Conservation (phyloP, 2,797 vertebrate species). For the Chelon labrosus region DNA sequence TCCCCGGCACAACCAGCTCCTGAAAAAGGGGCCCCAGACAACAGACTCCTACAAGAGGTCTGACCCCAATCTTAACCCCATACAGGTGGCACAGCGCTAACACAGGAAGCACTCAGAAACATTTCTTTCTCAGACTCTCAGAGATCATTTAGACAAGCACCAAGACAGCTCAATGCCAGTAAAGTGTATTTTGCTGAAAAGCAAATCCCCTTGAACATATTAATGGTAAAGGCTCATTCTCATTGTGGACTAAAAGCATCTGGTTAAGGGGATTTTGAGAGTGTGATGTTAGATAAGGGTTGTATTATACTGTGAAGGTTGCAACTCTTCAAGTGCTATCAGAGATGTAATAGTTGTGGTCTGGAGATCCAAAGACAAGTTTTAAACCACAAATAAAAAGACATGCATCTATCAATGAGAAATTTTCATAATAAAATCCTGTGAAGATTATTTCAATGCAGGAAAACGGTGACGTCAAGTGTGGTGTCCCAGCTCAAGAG, state of each 20-base stretch:
- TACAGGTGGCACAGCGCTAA: slow-evolving; percentile 71
- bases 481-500: slow-evolving; percentile 1
- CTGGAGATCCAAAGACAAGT: slow-evolving; percentile 24
- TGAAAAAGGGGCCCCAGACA: slow-evolving; percentile 54
- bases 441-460: background rate
- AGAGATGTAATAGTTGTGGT: slow-evolving; percentile 19
- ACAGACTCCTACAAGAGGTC: slow-evolving; percentile 56
- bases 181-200: slow-evolving; percentile 56
- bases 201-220: slow-evolving; percentile 60
- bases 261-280: slow-evolving; percentile 44
- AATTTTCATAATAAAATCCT: slow-evolving; percentile 6
- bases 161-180: slow-evolving; percentile 54
- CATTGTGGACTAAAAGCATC: slow-evolving; percentile 51
- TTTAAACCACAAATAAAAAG: slow-evolving; percentile 19
- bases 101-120: slow-evolving; percentile 59
- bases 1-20: slow-evolving; percentile 34
- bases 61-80: slow-evolving; percentile 73
- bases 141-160: slow-evolving; percentile 56
- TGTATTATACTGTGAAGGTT: slow-evolving; percentile 14
- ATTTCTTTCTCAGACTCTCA: slow-evolving; percentile 44
- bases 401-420: background rate
- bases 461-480: slow-evolving; percentile 10
- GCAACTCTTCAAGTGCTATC: slow-evolving; percentile 9
- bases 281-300: slow-evolving; percentile 13
- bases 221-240: slow-evolving; percentile 41